A percentile compares a stretch with the other conserved stretches of the same genome.
These are phyloP conservation scores for Cepaea hortensis DNA, from an alignment of 2,888 invertebrate genomes.

Conservation along the genomic window DNA sequence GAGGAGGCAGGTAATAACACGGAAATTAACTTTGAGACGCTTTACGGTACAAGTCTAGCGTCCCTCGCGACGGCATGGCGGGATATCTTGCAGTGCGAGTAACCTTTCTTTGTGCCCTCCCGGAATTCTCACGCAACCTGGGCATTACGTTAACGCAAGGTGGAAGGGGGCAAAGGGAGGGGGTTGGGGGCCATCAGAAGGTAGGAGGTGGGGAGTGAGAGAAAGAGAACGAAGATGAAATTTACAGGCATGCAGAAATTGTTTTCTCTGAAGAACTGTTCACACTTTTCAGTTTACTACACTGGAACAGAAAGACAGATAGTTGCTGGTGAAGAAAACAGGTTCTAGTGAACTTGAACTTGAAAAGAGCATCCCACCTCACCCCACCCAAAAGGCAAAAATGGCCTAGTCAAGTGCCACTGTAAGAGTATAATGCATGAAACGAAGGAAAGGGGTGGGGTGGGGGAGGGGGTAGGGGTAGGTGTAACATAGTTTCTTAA, in stretches of 20 bases:
- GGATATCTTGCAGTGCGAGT: slow-evolving; percentile 3
- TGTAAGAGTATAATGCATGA: too few species aligned
- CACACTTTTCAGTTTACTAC: too few species aligned
- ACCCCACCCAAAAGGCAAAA: too few species aligned
- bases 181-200: neutral
- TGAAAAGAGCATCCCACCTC: too few species aligned
- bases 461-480: too few species aligned
- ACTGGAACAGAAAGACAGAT: too few species aligned
- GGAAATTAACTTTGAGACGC: neutral
- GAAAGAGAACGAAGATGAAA: neutral
- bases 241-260: neutral
- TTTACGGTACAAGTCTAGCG: neutral
- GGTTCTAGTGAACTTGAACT: too few species aligned
- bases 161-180: neutral
- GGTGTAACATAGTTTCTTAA: too few species aligned
- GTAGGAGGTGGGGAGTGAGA: neutral
- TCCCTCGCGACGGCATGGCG: neutral
- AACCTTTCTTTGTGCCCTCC: neutral
- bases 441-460: too few species aligned
- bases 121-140: neutral
- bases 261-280: too few species aligned
- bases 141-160: neutral
- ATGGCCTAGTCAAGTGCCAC: too few species aligned
- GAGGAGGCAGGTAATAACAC: neutral
- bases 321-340: too few species aligned